Evolutionary conservation across 2,888 invertebrate species (phyloP), one percentile per base, ranked within the genome.

Genomic region (Pollenia labialis): DNA sequence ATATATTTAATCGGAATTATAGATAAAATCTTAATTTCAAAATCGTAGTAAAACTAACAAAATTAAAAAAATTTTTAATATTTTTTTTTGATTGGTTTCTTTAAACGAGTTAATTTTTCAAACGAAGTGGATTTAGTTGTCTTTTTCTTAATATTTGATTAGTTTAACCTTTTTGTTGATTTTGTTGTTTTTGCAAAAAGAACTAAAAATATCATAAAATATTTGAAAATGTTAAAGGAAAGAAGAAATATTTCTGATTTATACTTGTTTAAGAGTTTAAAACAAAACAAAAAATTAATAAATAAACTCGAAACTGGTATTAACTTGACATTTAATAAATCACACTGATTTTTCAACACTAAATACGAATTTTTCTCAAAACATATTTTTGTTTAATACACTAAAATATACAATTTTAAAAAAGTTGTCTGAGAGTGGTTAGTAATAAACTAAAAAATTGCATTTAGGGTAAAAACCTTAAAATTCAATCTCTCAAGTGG

Each of bases 251-350:
- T 66, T 76, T 40, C 10, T 11, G 46, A 44, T 66, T 76, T 54
- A 54, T 23, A 54, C 12, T n/a, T n/a, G 40, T 14, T n/a, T 40
- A 40, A 48, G 9, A 14, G 18, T 54, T 54, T 18, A 18, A 23
- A 2, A 10, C 3, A 4, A 44, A 52, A 18, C 7, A 52, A 44
- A 71, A 42, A 72, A n/a, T n/a, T n/a, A n/a, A n/a, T n/a, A n/a
- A n/a, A n/a, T n/a, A n/a, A n/a, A 32, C 42, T 10, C 16, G 12
- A 75, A 75, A 85, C 85, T 62, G 69, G 74, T 75, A 69, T 79
- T 75, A 71, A 82, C 82, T 80, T 82, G 85, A 82, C 82, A 82
- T 86, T 86, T 86, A 68, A 66, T 85, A 76, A 86, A 86, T 64
- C 68, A 64, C 79, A 75, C 64, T 79, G 74, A 82, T 64, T 62